A percentile compares a stretch with the other conserved stretches of the same genome.
phyloP scores from a whole-genome alignment of 2,113 vertebrate genomes.

The Poeciliopsis retropinna region DNA sequence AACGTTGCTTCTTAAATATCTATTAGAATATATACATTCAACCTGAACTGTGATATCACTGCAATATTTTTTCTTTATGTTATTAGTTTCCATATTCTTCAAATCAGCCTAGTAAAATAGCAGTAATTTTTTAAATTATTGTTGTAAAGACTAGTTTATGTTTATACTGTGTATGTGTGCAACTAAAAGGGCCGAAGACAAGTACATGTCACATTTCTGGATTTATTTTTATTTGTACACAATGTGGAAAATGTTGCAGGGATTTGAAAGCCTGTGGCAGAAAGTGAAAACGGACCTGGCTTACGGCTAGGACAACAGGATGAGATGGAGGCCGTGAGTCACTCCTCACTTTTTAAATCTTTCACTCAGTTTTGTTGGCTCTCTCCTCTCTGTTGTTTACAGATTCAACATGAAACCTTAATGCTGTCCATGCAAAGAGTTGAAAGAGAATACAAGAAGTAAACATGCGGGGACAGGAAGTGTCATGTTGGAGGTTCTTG shows the following conservation, averaged over 20 bases:
- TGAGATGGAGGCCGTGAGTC: conserved; percentile 31
- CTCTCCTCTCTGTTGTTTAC: conserved; percentile 22
- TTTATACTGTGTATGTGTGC: background rate
- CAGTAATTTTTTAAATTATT: no score
- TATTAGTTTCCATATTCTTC: no score
- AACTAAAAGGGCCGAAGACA: background rate
- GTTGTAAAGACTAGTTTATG: no score
- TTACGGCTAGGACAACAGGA: conserved; percentile 24
- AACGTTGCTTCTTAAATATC: no score
- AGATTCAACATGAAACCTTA: conserved; percentile 59
- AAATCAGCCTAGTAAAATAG: no score
- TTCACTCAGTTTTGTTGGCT: conserved; percentile 18
- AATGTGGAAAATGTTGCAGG: background rate
- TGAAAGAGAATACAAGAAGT: conserved; percentile 12
- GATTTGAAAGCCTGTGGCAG: background rate
- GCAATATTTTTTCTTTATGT: no score
- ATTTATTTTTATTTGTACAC: background rate
- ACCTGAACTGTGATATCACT: no score
- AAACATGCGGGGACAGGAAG: background rate
- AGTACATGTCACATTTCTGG: background rate
- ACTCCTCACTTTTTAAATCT: conserved; percentile 35
- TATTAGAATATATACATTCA: no score
- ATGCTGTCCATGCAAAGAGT: conserved; percentile 33
- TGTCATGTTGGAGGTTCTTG: background rate
- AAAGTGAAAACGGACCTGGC: background rate